Evolutionary conservation across 2,797 vertebrate species (phyloP).

Genomic region (Eospalax fontanierii): DNA sequence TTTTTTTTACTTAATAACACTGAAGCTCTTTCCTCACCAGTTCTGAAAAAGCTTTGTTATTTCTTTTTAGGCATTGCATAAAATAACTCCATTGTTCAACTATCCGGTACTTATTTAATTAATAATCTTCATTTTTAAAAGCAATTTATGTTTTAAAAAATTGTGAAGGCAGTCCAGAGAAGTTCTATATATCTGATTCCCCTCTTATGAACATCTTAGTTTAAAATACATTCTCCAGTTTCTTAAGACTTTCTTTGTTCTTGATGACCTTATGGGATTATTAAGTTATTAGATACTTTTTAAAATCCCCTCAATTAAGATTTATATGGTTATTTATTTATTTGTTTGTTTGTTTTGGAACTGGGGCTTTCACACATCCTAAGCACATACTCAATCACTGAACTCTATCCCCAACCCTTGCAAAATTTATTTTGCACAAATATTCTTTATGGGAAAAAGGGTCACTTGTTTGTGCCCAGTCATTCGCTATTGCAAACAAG

Average conservation of each 20-base stretch:
- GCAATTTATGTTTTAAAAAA: background rate
- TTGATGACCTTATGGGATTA: background rate
- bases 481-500: background rate
- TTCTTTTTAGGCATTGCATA: background rate
- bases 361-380: background rate
- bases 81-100: background rate
- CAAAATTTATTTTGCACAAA: too few relatives aligned
- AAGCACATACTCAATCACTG: background rate
- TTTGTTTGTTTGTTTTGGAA: too few relatives aligned
- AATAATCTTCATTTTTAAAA: background rate
- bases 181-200: too few relatives aligned
- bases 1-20: background rate
- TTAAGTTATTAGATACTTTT: background rate
- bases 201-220: background rate
- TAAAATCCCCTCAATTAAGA: background rate
- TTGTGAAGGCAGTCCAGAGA: background rate
- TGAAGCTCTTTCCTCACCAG: background rate
- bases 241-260: background rate
- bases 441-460: too few relatives aligned
- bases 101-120: background rate
- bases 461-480: background rate
- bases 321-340: background rate
- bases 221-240: background rate
- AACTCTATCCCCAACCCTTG: too few relatives aligned
- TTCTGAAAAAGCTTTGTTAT: conserved; percentile 12